Percentiles rank a stretch among this genome's conserved stretches.
These are phyloP conservation scores for Ridgeia piscesae DNA, from an alignment of 1,140 invertebrate genomes.

Conservation along the genomic window DNA sequence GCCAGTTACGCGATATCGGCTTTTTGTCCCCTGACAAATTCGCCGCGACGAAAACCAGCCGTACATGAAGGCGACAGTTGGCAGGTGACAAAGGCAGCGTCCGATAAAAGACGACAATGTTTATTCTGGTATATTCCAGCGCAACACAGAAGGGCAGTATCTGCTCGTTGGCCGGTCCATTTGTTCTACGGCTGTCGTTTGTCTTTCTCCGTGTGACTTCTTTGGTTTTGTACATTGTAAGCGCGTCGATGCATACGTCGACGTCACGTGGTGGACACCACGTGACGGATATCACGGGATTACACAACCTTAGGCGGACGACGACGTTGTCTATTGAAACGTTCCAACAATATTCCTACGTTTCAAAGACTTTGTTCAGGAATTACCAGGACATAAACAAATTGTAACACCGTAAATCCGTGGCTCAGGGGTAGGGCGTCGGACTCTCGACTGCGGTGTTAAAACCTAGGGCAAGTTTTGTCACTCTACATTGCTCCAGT, in stretches of 20 bases:
- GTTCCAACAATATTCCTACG: too few relatives aligned
- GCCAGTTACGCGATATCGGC: background rate
- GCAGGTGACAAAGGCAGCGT: background rate
- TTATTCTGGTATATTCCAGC: background rate
- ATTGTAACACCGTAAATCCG: too few relatives aligned
- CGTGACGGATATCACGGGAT: too few relatives aligned
- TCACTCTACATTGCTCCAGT: too few relatives aligned
- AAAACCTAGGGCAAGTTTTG: too few relatives aligned
- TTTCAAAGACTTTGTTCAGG: too few relatives aligned
- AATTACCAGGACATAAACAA: too few relatives aligned
- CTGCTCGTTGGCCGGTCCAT: background rate
- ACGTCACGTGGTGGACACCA: background rate
- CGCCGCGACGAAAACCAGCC: conserved; percentile 2
- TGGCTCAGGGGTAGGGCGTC: too few relatives aligned
- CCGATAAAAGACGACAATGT: background rate
- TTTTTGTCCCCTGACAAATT: background rate
- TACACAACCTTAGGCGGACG: too few relatives aligned
- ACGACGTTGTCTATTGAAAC: too few relatives aligned
- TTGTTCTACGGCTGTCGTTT: background rate
- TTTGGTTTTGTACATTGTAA: background rate
- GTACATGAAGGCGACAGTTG: background rate
- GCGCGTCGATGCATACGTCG: background rate
- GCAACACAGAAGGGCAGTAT: background rate
- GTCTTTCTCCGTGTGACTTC: background rate
- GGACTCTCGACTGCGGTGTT: too few relatives aligned